A percentile compares a stretch with the other conserved stretches of the same genome.
Evolutionary conservation across 2,888 invertebrate genomes (phyloP).

Genomic region (Papilio demoleus): DNA sequence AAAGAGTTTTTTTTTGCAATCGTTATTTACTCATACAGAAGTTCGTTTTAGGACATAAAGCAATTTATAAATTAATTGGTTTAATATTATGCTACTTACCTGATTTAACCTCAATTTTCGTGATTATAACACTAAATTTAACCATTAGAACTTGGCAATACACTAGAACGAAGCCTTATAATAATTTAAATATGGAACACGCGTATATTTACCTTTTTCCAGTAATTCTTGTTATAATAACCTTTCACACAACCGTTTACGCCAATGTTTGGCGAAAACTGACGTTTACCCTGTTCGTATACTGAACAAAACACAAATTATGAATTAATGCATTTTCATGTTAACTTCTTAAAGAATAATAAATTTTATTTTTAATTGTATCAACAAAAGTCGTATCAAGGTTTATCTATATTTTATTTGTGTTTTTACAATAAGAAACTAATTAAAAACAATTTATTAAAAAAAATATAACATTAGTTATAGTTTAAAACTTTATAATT

Average conservation of each 20-base stretch:
- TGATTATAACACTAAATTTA: background rate
- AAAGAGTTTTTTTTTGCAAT: no score
- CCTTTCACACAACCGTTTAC: conserved; percentile 52
- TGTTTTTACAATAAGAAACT: background rate
- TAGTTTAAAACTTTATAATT: no score
- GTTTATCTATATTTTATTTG: background rate
- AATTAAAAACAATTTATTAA: background rate
- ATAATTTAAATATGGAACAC: conserved; percentile 40
- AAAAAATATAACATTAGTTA: no score
- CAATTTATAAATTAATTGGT: conserved; percentile 1
- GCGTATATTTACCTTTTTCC: conserved; percentile 51
- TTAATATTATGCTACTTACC: conserved; percentile 35
- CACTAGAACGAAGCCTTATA: conserved; percentile 48
- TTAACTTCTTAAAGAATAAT: background rate
- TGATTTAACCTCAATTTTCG: conserved; percentile 20
- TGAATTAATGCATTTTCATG: conserved; percentile 2
- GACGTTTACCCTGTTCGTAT: conserved; percentile 48
- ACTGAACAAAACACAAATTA: conserved; percentile 19
- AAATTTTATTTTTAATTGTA: background rate
- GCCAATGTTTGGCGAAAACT: conserved; percentile 70
- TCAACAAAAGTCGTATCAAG: background rate
- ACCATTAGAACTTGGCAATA: conserved; percentile 4
- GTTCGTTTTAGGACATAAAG: conserved; percentile 6
- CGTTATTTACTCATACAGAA: background rate
- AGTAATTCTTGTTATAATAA: conserved; percentile 49